These are phyloP conservation scores for Myrmecobius fasciatus DNA, from an alignment of 2,113 vertebrate genomes.

Conservation along the genomic window DNA sequence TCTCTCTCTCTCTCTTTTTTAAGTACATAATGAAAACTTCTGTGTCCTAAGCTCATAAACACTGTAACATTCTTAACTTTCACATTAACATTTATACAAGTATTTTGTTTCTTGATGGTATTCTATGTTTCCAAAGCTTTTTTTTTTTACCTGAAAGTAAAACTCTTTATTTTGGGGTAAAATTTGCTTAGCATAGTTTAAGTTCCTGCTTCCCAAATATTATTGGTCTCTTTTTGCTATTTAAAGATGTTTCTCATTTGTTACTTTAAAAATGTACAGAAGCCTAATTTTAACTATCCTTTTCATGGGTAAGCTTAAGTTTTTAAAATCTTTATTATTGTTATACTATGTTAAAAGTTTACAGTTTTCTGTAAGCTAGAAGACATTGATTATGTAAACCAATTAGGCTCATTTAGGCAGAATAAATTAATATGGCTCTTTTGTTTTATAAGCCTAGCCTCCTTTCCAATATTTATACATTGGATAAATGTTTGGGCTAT, in stretches of 20 bases:
- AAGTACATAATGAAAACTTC: neutral
- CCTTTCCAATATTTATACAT: neutral
- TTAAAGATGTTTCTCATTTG: neutral
- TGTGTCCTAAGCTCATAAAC: neutral
- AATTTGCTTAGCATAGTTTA: neutral
- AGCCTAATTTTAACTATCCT: neutral
- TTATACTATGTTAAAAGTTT: neutral
- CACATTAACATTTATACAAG: neutral
- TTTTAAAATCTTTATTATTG: neutral
- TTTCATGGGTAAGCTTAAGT: neutral
- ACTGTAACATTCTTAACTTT: neutral
- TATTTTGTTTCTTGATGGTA: neutral
- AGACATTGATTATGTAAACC: neutral
- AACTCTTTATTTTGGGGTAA: neutral
- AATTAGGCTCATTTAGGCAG: neutral
- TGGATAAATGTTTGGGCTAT: slow-evolving; percentile 28
- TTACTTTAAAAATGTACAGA: neutral
- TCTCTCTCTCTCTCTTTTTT: too few species aligned
- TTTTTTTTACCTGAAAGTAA: neutral
- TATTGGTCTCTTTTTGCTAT: neutral
- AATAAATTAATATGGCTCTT: neutral
- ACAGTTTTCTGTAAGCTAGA: slow-evolving; percentile 13
- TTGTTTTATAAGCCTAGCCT: neutral
- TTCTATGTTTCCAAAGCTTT: neutral
- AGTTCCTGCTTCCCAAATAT: neutral